Evolutionary conservation across 1,140 invertebrate species (phyloP).

Genomic region (Aradophagus sp.): DNA sequence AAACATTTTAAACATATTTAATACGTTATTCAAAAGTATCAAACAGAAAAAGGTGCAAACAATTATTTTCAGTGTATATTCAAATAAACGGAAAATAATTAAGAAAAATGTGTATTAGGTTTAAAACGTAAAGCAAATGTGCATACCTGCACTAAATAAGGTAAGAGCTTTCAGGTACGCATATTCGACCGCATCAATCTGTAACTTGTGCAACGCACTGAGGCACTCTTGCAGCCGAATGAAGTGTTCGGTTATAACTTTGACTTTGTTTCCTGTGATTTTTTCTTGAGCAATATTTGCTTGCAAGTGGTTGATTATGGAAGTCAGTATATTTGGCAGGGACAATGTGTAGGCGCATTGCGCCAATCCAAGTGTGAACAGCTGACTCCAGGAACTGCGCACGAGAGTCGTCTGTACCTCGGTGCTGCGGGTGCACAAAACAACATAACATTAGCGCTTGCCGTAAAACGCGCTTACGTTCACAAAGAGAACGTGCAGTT

Average conservation of each 20-base stretch:
- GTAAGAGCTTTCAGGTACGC: constrained; percentile 92
- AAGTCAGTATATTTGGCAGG: constrained; percentile 86
- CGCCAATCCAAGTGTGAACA: constrained; percentile 93
- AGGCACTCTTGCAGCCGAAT: constrained; percentile 89
- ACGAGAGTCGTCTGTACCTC: constrained; percentile 90
- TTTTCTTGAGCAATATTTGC: constrained; percentile 82
- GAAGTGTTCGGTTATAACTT: constrained; percentile 87
- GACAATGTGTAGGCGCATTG: constrained; percentile 90
- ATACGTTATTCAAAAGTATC: too few species aligned
- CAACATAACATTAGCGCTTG: constrained; percentile 7
- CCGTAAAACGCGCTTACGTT: not conserved
- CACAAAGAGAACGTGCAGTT: too few species aligned
- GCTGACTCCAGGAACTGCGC: constrained; percentile 92
- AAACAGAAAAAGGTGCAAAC: too few species aligned
- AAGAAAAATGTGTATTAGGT: too few species aligned
- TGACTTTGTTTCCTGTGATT: constrained; percentile 82
- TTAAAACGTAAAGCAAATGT: too few species aligned
- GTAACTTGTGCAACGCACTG: constrained; percentile 82
- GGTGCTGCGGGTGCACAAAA: constrained; percentile 77
- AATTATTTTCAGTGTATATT: too few species aligned
- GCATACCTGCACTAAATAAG: constrained; percentile 83
- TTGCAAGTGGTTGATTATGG: constrained; percentile 84
- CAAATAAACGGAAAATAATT: too few species aligned
- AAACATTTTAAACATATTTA: too few species aligned
- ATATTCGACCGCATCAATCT: constrained; percentile 89